Conservation (phyloP, 2,797 vertebrate species). For the Mormyrops attenuatus region DNA sequence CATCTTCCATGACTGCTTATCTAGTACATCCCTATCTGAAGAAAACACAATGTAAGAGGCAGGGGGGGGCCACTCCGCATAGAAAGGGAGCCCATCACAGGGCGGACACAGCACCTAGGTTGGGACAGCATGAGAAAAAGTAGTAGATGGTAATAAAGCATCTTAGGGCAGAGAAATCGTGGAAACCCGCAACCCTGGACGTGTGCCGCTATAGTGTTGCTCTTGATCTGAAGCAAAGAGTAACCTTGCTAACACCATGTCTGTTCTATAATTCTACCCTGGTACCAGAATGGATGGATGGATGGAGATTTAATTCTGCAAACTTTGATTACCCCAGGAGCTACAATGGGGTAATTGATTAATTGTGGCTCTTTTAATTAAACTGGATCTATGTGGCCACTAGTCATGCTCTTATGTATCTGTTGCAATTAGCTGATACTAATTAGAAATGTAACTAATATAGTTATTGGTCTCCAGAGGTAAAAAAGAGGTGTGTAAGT, state of each 20-base stretch:
- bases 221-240: not conserved
- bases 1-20: not conserved
- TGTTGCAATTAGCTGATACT: conserved; percentile 39
- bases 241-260: not conserved
- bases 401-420: conserved; percentile 19
- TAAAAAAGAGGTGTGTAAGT: not conserved
- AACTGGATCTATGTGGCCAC: conserved; percentile 38
- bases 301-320: conserved; percentile 34
- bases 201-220: not conserved
- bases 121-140: not conserved
- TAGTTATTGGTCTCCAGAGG: not conserved
- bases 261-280: not conserved
- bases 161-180: not conserved
- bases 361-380: conserved; percentile 50
- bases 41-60: not conserved
- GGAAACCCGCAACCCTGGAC: not conserved
- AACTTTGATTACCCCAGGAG: conserved; percentile 29
- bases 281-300: conserved; percentile 2
- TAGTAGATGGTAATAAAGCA: not conserved
- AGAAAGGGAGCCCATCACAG: not conserved
- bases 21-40: not conserved
- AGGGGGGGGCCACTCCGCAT: not conserved
- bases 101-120: not conserved
- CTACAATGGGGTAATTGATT: conserved; percentile 50
- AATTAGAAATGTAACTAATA: conserved; percentile 43